phyloP scores from a whole-genome alignment of 1,140 invertebrate species.

The Drosophila yakuba region DNA sequence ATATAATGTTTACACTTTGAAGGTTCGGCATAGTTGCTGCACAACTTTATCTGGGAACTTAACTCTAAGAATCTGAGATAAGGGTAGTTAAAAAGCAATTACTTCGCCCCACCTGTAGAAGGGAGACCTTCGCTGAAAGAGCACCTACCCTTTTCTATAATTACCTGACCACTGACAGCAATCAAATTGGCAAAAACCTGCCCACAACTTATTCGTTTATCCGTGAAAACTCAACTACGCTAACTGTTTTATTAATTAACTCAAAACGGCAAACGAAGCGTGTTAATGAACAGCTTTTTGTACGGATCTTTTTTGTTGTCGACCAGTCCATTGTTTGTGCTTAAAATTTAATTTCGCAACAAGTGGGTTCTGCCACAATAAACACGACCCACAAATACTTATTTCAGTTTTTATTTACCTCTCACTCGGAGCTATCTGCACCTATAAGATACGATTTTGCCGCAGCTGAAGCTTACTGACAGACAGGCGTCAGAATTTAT shows the following conservation, averaged over 20 bases:
- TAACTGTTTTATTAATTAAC: constrained; percentile 62
- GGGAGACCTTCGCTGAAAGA: constrained; percentile 1
- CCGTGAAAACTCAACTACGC: constrained; percentile 25
- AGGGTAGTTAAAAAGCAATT: constrained; percentile 1
- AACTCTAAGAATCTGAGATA: constrained; percentile 1
- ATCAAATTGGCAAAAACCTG: constrained; percentile 35
- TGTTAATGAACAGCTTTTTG: constrained; percentile 61
- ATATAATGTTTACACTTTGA: background rate
- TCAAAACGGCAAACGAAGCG: constrained; percentile 51
- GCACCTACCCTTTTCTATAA: background rate
- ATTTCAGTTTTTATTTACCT: constrained; percentile 10
- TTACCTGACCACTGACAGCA: constrained; percentile 29
- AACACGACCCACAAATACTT: constrained; percentile 37
- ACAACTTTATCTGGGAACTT: background rate
- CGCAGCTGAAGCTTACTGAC: constrained; percentile 16
- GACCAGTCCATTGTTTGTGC: constrained; percentile 31
- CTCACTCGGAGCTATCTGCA: constrained; percentile 21
- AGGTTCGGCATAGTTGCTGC: background rate
- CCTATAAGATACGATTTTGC: constrained; percentile 15
- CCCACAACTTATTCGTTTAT: constrained; percentile 18
- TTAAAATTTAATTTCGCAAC: constrained; percentile 41
- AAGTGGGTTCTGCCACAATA: constrained; percentile 52
- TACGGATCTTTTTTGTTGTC: constrained; percentile 19
- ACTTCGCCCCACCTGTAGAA: background rate
- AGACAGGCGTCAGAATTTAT: constrained; percentile 55